Base-by-base conservation (phyloP, 2,113 vertebrate genomes). In the Athene cunicularia region DNA sequence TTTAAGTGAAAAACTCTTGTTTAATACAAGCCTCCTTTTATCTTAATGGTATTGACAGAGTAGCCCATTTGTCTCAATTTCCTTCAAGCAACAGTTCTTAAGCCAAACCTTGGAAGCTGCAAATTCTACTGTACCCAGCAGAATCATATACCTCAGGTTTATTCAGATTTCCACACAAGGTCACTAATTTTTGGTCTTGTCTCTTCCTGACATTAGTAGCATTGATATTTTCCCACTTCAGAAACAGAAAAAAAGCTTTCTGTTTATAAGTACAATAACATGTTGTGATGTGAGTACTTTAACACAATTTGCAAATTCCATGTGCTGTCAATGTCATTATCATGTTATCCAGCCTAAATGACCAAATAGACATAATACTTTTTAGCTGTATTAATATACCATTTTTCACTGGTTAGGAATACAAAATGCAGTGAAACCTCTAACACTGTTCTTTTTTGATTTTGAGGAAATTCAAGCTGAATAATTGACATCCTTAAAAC, bases 1-100 rank as follows among this genome's bases (percentile, higher is more conserved):
- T 94, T 87, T 96, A 92, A 95, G 83, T 84, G 63, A 49, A 95
- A 70, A 75, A 47, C 35, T 94, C 86, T 28, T 86, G 68, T 96
- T 95, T 95, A 85, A 94, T 95, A 88, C 35, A 82, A 97, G 14
- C 71, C 53, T 93, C 19, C 53, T 95, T 97, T 96, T 63, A 82
- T 96, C 88, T 88, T 84, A 88, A 90, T 80, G 81, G 59, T 92
- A 37, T 86, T 94, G 86, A 70, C 86, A 88, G 72, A 86, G 66
- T 33, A 96, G 68, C 43, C 64, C 86, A 97, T 97, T 97, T 97
- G 80, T 97, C 93, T 96, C 96, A 75, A 88, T 97, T 96, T 95
- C 72, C 88, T 94, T 91, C 72, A 73, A 92, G 47, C 52, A 93
- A 64, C 58, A 35, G 35, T 32, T 92, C 66, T 80, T 47, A 47